Evolutionary conservation across 2,797 vertebrate species (phyloP).

Genomic region (Neosalanx taihuensis): DNA sequence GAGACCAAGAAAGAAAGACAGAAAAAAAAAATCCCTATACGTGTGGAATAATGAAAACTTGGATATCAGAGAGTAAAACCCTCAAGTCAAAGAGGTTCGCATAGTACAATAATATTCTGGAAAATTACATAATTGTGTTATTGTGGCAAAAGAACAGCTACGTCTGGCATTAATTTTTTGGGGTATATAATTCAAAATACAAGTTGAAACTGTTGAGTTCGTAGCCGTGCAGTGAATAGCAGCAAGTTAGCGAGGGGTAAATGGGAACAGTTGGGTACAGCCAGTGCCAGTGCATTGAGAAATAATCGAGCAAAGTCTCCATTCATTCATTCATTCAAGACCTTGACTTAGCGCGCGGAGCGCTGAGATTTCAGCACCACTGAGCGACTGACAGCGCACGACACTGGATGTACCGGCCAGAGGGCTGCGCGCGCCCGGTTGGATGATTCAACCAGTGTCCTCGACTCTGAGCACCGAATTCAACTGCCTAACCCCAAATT

Average conservation of each 20-base stretch:
- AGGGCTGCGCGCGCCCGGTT: neutral
- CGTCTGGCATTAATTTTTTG: too few relatives aligned
- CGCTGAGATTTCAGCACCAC: constrained; percentile 13
- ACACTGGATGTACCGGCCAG: neutral
- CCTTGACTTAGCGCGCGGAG: constrained; percentile 13
- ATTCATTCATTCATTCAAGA: constrained; percentile 32
- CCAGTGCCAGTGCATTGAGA: constrained; percentile 12
- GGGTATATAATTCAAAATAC: neutral
- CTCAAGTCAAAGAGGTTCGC: too few relatives aligned
- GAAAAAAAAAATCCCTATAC: neutral
- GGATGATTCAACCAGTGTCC: constrained; percentile 28
- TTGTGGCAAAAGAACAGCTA: too few relatives aligned
- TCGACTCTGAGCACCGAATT: neutral
- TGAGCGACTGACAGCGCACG: constrained; percentile 9
- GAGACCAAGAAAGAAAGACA: neutral
- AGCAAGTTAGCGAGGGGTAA: constrained; percentile 12
- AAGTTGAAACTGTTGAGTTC: neutral
- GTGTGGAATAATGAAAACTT: neutral
- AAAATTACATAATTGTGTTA: too few relatives aligned
- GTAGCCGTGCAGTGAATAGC: neutral
- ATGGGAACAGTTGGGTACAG: constrained; percentile 17
- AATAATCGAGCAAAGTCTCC: constrained; percentile 12
- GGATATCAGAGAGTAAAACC: neutral
- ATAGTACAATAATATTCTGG: too few relatives aligned
- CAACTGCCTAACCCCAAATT: neutral